Conservation (phyloP, 2,113 vertebrate species). For the Pseudopipra pipra region DNA sequence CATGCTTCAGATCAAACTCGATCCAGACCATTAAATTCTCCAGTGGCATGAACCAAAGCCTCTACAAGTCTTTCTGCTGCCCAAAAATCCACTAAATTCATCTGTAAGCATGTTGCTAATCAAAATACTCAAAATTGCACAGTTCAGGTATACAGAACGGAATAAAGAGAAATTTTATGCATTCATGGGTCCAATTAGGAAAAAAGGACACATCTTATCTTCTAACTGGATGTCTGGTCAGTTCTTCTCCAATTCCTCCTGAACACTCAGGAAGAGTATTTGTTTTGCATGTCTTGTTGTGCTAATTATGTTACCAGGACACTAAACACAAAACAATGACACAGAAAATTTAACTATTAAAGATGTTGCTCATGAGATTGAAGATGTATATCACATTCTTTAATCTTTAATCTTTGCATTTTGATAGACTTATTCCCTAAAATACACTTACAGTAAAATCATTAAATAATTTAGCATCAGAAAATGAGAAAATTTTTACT, state of each 20-base stretch:
- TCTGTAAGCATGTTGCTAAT: not conserved
- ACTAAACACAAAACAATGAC: constrained; percentile 66
- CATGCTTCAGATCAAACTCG: too few species aligned
- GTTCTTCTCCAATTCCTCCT: constrained; percentile 19
- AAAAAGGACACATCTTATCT: not conserved
- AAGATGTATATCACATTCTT: not conserved
- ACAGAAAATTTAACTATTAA: not conserved
- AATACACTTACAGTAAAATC: not conserved
- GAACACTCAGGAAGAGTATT: constrained; percentile 30
- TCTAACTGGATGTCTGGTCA: not conserved
- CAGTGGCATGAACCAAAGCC: not conserved
- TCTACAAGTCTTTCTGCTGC: not conserved
- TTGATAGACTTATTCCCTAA: not conserved
- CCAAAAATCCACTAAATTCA: not conserved
- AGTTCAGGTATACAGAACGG: not conserved
- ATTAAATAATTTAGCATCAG: not conserved
- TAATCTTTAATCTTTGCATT: not conserved
- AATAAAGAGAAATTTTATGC: not conserved
- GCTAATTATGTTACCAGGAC: constrained; percentile 73
- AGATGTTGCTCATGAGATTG: not conserved
- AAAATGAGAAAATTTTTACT: not conserved
- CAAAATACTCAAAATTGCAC: not conserved
- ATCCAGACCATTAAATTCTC: not conserved
- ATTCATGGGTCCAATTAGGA: not conserved
- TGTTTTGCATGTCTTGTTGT: constrained; percentile 49